Base-by-base conservation (phyloP, 1,140 invertebrate genomes). In the Arion vulgaris region DNA sequence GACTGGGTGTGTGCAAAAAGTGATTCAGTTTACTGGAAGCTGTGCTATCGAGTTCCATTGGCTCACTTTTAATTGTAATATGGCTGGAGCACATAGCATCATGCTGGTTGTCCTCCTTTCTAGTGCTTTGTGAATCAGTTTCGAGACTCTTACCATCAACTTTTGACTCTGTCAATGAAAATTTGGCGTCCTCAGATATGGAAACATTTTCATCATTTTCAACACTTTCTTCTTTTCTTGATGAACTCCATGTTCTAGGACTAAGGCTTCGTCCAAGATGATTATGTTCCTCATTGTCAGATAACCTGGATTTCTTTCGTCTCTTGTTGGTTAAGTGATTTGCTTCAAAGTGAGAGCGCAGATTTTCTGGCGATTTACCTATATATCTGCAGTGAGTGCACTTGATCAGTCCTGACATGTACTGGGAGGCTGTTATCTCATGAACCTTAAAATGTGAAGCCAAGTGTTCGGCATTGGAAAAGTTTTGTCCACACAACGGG, bases 401-500 rank as follows among this genome's bases (percentile, higher is more conserved):
- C 51, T 83, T 85, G 23, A 81, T 71, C 23, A 82, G 81, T 71
- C 81, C 87, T 57, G 45, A 85, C 82, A 84, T 84, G 83, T 75
- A 87, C 79, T 79, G 78, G 23, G 69, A 79, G 15, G 88, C 87
- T 17, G 87, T 86, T 39, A 90, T 88, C 75, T 89, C 87, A 66
- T 91, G 90, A 34, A 90, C 88, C 73, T 85, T 83, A 32, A 89
- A 83, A 85, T 91, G 90, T 71, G 87, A 85, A 34, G 83, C 83
- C 36, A 90, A 86, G 45, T 80, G 87, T 23, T 85, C 85, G 0
- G 85, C 36, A 81, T 90, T 87, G 28, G 85, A 77, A 73, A 90
- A 91, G 11, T 81, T 86, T 74, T 90, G 88, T 26, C 89, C 88
- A 86, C 90, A 91, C 15, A 89, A 77, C 19, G 84, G 85, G 80